Evolutionary conservation across 2,797 vertebrate species (phyloP), one percentile per base, ranked within the genome.

Genomic region (Anguilla marmorata): DNA sequence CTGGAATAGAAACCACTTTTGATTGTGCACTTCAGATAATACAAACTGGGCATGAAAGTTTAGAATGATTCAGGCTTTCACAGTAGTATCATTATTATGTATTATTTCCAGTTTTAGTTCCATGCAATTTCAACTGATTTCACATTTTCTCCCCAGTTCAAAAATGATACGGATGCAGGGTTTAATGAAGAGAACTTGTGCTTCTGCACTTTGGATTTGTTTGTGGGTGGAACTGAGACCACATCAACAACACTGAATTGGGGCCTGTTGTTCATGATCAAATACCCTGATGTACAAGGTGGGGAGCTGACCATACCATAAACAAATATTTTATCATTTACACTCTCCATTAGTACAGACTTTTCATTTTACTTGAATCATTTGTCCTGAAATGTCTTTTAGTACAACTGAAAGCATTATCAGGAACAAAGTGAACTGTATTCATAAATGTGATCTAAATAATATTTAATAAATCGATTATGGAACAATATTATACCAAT

Each of bases 281-380:
- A 89, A 0, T 21, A 97, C 82, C 97, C 96, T 0, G 94, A 97
- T 82, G 94, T 97, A 60, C 97, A 98, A 95, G 95, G 96, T 96
- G 87, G 85, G 92, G 52, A 37, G 16, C 76, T 80, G 5, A 80
- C 37, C 12, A 33, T 80, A 24, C 37, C 19, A 1, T 80, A 2
- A 76, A 41, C 9, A 37, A 76, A 7, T 41, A 41, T 41, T 37
- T 41, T 41, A 66, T 2, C 60, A 14, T 11, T 37, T 3, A 8
- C 14, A 24, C 76, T 8, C 14, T 21, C 76, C 16, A 45, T 41
- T 80, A 80, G 5, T 80, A 3, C 76, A 80, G 45, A 1, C 4
- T 33, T 45, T 33, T 80, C 16, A 19, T 41, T 80, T 45, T 45
- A 41, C 19, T 16, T 80, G 14, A 21, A 45, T 48, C 19, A 21